Evolutionary conservation across 1,140 invertebrate genomes (phyloP), one percentile per base, ranked within the genome.

Genomic region (Glossosoma conforme): DNA sequence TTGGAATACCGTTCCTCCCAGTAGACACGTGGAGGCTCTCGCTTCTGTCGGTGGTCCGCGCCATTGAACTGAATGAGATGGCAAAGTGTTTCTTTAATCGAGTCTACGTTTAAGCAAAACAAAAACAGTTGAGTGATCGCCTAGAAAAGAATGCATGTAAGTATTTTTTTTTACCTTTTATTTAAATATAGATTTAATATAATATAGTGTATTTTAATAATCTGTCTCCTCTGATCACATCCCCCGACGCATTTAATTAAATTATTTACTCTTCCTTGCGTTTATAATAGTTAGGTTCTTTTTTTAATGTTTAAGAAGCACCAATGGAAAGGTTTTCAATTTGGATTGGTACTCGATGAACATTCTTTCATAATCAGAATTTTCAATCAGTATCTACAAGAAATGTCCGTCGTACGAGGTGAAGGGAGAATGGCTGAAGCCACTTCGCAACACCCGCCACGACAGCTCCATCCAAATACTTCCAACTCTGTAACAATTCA

Each of bases 311-410:
- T n/a, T n/a, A n/a, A n/a, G n/a, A n/a, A n/a, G n/a, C n/a, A n/a
- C n/a, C n/a, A n/a, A n/a, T n/a, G n/a, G n/a, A n/a, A n/a, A n/a
- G n/a, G n/a, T n/a, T n/a, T n/a, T n/a, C n/a, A n/a, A n/a, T n/a
- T n/a, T n/a, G n/a, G n/a, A n/a, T n/a, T n/a, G n/a, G n/a, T n/a
- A n/a, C n/a, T n/a, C n/a, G n/a, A n/a, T n/a, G n/a, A n/a, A n/a
- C n/a, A n/a, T n/a, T n/a, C n/a, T n/a, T n/a, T n/a, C n/a, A n/a
- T n/a, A n/a, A n/a, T 42, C 42, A 35, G 43, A 52, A 52, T 56
- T 52, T 51, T 52, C 37, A 54, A 58, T 53, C 28, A 44, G 44
- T 57, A 57, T 58, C 56, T 58, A 58, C 56, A 58, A 53, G 28
- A 44, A 40, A 46, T 49, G 17, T 58, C 49, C 44, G 37, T n/a